Conservation (phyloP, 1,140 invertebrate genomes). For the Pseudobourletiella spinata region DNA sequence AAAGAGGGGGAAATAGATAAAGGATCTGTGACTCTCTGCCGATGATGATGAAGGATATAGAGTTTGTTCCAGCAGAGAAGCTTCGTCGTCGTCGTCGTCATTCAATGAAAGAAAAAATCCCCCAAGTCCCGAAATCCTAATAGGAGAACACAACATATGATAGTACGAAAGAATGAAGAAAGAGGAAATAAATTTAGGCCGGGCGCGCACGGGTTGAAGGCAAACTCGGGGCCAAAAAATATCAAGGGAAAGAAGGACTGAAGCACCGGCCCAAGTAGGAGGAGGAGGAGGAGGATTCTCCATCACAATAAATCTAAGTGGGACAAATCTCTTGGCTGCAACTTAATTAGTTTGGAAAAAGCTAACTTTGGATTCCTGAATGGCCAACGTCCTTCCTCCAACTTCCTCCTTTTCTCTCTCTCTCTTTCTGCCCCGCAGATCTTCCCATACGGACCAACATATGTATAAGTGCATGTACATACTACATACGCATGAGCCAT, state of each 20-base stretch:
- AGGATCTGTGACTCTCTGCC: no score
- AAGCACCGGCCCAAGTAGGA: conserved; percentile 14
- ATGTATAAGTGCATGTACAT: no score
- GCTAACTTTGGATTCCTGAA: conserved; percentile 5
- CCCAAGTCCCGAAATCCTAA: no score
- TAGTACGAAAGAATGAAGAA: not conserved
- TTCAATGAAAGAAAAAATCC: no score
- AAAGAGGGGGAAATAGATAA: no score
- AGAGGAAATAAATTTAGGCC: conserved; percentile 7
- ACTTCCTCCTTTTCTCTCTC: not conserved
- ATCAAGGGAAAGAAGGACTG: not conserved
- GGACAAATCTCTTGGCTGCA: conserved; percentile 30
- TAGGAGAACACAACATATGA: no score
- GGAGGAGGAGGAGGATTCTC: conserved; percentile 17
- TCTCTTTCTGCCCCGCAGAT: not conserved
- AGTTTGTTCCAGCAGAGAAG: no score
- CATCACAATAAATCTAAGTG: conserved; percentile 27
- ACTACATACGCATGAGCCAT: no score
- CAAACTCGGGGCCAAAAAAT: conserved; percentile 1
- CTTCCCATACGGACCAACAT: not conserved
- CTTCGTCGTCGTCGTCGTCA: no score
- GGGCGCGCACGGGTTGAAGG: no score
- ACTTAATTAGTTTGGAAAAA: conserved; percentile 30
- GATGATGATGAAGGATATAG: not conserved
- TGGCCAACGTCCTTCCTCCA: not conserved